Evolutionary conservation across 2,888 invertebrate genomes (phyloP).

Genomic region (Dryococelus australis): DNA sequence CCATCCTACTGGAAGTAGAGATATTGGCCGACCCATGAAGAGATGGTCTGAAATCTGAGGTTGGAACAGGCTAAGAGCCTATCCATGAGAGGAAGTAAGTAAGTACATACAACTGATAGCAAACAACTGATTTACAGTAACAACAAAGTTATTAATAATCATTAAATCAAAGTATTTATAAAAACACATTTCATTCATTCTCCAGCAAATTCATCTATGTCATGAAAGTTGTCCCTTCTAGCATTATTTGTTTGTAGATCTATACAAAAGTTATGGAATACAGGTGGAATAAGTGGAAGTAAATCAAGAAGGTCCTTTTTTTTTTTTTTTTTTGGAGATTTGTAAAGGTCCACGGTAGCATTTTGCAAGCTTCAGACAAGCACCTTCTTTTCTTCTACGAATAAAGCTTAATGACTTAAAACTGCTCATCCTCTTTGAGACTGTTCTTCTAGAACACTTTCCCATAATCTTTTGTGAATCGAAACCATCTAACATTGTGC

Average conservation of each 20-base stretch:
- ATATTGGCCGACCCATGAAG: too few relatives aligned
- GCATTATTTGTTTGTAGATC: not conserved
- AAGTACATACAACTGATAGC: not conserved
- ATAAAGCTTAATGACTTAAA: not conserved
- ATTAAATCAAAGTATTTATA: not conserved
- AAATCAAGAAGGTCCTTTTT: not conserved
- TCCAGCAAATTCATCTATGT: not conserved
- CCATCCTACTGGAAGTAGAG: too few relatives aligned
- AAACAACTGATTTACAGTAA: not conserved
- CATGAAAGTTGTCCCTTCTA: not conserved
- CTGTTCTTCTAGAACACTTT: not conserved
- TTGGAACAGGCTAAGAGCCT: too few relatives aligned
- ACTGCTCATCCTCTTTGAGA: not conserved
- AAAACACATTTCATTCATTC: not conserved
- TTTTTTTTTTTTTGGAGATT: not conserved
- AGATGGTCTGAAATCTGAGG: too few relatives aligned
- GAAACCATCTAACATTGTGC: not conserved
- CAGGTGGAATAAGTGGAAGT: not conserved
- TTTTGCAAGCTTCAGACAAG: not conserved
- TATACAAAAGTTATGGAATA: not conserved
- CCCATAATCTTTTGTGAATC: not conserved
- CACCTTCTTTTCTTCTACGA: too few relatives aligned
- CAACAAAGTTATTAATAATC: not conserved
- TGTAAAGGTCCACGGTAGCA: not conserved
- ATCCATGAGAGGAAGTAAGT: too few relatives aligned